Evolutionary conservation across 2,888 invertebrate genomes (phyloP).

Genomic region (Pantelozetes paolii): DNA sequence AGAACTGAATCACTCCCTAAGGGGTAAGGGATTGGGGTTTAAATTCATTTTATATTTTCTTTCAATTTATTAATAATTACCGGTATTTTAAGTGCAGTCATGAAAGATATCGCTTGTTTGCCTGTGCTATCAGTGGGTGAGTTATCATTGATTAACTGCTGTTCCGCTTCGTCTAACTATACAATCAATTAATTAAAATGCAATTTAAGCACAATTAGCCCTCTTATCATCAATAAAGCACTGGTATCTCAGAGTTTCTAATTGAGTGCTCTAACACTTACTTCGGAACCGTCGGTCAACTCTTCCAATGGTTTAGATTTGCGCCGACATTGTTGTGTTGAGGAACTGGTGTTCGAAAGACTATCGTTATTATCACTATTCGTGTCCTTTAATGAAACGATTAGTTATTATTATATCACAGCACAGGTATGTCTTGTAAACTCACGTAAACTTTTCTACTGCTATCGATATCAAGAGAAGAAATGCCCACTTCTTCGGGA

Average conservation of each 20-base stretch:
- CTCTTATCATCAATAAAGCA: neutral
- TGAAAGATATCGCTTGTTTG: constrained; percentile 66
- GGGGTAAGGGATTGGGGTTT: constrained; percentile 43
- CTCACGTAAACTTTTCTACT: neutral
- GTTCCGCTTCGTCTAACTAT: neutral
- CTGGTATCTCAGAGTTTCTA: no score
- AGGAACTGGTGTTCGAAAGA: neutral
- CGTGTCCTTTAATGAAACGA: neutral
- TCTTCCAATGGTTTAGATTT: neutral
- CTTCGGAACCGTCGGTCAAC: neutral
- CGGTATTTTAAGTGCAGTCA: constrained; percentile 67
- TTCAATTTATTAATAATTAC: neutral
- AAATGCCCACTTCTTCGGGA: constrained; percentile 69
- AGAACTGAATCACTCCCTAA: constrained; percentile 84
- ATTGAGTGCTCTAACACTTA: no score
- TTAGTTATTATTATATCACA: neutral
- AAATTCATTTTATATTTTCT: neutral
- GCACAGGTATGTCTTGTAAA: neutral
- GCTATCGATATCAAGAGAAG: constrained; percentile 50
- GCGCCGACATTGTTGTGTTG: no score
- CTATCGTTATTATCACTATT: neutral
- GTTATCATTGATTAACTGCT: neutral
- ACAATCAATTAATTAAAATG: neutral
- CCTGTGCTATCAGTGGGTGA: neutral
- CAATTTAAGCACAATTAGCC: neutral